Conservation (phyloP, 2,113 vertebrate species). For the Ageneiosus marmoratus region DNA sequence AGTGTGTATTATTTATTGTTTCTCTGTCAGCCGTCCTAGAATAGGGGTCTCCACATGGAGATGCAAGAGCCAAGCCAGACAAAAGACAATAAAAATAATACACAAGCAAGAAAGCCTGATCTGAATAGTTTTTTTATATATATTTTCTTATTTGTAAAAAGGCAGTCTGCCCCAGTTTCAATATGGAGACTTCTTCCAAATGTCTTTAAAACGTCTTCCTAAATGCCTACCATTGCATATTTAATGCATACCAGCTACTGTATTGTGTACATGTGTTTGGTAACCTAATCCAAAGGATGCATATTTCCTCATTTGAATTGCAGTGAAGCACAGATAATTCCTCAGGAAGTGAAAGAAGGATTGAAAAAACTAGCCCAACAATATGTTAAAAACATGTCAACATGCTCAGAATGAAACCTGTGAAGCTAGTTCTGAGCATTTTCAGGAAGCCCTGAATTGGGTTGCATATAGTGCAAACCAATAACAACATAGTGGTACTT, state of each 20-base stretch:
- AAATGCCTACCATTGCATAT: background rate
- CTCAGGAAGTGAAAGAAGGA: background rate
- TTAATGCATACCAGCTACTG: background rate
- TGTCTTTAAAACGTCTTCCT: background rate
- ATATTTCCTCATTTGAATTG: background rate
- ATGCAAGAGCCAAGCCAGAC: background rate
- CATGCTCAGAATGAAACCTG: background rate
- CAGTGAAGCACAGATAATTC: background rate
- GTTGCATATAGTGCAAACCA: background rate
- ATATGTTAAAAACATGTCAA: background rate
- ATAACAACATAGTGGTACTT: background rate
- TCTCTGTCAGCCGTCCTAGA: background rate
- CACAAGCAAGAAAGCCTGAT: background rate
- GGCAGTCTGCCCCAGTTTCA: background rate
- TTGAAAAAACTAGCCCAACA: background rate
- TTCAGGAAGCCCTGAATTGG: background rate
- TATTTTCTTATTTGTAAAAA: background rate
- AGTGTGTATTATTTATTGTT: background rate
- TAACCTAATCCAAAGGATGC: background rate
- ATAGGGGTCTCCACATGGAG: background rate
- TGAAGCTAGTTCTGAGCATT: background rate
- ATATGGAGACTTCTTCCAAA: background rate
- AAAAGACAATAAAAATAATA: background rate
- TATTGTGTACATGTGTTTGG: background rate
- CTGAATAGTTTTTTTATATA: background rate